These are phyloP conservation scores for Eudemis profundana DNA, from an alignment of 2,888 invertebrate species.

Conservation along the genomic window DNA sequence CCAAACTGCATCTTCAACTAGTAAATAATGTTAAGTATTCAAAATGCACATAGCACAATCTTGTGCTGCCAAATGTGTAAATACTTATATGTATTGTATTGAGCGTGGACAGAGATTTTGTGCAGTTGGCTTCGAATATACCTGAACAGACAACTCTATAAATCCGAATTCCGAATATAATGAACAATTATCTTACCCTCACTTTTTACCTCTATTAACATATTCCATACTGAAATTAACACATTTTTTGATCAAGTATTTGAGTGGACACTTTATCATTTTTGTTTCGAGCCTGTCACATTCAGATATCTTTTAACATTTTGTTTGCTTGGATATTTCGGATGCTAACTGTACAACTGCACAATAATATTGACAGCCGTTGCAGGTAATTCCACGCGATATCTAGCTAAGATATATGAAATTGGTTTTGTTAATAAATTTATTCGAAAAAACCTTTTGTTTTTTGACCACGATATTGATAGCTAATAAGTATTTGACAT, in stretches of 20 bases:
- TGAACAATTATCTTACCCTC: too few species aligned
- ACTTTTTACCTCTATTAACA: too few species aligned
- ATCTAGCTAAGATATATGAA: constrained; percentile 63
- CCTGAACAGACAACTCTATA: background rate
- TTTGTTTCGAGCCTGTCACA: background rate
- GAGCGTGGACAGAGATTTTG: background rate
- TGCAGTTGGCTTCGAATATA: constrained; percentile 3
- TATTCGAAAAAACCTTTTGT: constrained; percentile 52
- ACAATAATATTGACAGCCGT: constrained; percentile 16
- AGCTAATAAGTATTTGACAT: too few species aligned
- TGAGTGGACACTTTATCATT: background rate
- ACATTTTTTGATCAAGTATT: too few species aligned
- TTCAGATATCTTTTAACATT: background rate
- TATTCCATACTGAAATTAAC: too few species aligned
- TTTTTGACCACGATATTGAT: too few species aligned
- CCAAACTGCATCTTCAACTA: constrained; percentile 4
- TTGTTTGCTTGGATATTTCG: constrained; percentile 5
- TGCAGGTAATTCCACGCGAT: constrained; percentile 32
- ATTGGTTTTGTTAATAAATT: constrained; percentile 73
- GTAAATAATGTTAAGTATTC: constrained; percentile 10
- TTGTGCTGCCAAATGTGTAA: constrained; percentile 25
- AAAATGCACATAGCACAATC: background rate
- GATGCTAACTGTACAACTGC: constrained; percentile 8
- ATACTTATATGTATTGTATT: constrained; percentile 28
- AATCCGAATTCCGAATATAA: too few species aligned